Evolutionary conservation across 2,113 vertebrate genomes (phyloP).

Genomic region (Pleuronectes platessa): DNA sequence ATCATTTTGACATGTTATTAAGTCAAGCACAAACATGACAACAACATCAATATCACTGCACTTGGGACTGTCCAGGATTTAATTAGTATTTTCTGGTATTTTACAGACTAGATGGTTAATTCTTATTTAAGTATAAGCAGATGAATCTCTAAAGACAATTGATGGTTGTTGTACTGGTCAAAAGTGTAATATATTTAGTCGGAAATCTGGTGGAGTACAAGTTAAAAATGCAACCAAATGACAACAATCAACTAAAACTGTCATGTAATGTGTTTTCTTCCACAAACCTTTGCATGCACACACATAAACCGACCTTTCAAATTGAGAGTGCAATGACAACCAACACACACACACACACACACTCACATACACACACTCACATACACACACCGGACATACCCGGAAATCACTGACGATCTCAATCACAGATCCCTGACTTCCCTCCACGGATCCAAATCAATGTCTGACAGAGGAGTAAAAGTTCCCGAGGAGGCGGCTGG

Average conservation of each 20-base stretch:
- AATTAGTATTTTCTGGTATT: background rate
- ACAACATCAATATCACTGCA: no score
- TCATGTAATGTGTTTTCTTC: background rate
- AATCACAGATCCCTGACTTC: background rate
- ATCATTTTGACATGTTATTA: no score
- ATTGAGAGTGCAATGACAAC: background rate
- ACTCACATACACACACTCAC: background rate
- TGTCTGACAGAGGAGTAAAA: background rate
- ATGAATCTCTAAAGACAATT: no score
- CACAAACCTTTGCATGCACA: background rate
- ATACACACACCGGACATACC: background rate
- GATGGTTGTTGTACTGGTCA: no score
- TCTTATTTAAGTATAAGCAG: no score
- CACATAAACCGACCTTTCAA: background rate
- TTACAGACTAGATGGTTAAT: no score
- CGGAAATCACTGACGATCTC: slow-evolving; percentile 9
- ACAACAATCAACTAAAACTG: background rate
- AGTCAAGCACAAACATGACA: no score
- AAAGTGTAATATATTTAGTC: no score
- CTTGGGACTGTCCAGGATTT: no score
- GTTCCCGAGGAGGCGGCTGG: background rate
- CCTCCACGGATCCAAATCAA: background rate
- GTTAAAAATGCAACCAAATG: background rate
- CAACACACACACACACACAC: background rate
- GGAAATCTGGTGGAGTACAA: background rate